A percentile compares a stretch with the other conserved stretches of the same genome.
Evolutionary conservation across 2,797 vertebrate species (phyloP).

Genomic region (Gastrophryne carolinensis): DNA sequence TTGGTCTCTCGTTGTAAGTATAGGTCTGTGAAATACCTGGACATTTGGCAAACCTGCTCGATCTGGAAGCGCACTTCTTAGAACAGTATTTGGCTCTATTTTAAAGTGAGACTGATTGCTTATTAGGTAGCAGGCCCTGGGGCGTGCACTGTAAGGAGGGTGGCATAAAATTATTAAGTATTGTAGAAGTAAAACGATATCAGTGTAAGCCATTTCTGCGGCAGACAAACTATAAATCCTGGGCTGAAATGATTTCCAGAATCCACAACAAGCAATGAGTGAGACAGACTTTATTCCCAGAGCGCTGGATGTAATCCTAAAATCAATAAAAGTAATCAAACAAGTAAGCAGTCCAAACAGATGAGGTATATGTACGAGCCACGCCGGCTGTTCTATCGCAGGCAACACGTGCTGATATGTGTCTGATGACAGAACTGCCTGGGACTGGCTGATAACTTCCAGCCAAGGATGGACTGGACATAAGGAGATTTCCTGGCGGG

Average conservation of each 20-base stretch:
- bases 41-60: too few relatives aligned
- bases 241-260: background rate
- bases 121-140: background rate
- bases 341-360: background rate
- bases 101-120: background rate
- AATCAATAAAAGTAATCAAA: conserved; percentile 40
- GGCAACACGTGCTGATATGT: background rate
- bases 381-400: background rate
- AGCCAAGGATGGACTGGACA: too few relatives aligned
- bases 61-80: too few relatives aligned
- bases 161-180: conserved; percentile 7
- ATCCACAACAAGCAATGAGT: conserved; percentile 31
- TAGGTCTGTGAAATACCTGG: too few relatives aligned
- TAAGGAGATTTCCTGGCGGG: too few relatives aligned
- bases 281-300: background rate
- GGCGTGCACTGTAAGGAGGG: background rate
- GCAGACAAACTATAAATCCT: conserved; percentile 26
- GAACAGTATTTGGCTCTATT: too few relatives aligned
- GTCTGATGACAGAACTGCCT: too few relatives aligned
- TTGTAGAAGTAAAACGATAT: conserved; percentile 5
- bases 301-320: background rate
- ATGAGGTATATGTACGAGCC: background rate
- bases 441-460: too few relatives aligned
- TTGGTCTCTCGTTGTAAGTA: too few relatives aligned
- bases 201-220: background rate